A percentile compares a stretch with the other conserved stretches of the same genome.
phyloP scores from a whole-genome alignment of 2,113 vertebrate genomes.

The Cryptotis parvus region DNA sequence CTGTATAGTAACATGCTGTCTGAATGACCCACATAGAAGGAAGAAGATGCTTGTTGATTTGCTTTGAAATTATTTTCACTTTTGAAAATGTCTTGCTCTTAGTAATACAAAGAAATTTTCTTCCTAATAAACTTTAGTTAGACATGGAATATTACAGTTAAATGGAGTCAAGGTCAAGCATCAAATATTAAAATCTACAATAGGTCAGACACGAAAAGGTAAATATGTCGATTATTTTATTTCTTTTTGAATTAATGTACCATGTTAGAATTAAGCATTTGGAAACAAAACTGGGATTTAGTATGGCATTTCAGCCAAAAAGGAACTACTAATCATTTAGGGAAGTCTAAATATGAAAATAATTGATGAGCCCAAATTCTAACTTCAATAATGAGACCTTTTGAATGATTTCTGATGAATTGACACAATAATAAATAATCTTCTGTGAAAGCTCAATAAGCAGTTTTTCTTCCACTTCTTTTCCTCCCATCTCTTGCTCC shows the following conservation, averaged over 20 bases:
- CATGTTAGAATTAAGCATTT: not conserved
- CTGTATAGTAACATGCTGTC: no score
- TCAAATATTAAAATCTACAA: constrained; percentile 83
- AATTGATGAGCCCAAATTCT: constrained; percentile 22
- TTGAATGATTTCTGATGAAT: constrained; percentile 5
- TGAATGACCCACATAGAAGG: no score
- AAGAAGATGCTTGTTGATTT: no score
- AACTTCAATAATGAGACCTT: constrained; percentile 1
- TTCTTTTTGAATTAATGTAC: constrained; percentile 62
- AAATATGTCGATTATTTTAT: constrained; percentile 72
- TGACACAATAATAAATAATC: not conserved
- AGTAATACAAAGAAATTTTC: constrained; percentile 68
- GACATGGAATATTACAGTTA: constrained; percentile 95
- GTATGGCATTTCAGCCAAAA: not conserved
- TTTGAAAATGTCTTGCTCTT: no score
- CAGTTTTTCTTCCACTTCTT: not conserved
- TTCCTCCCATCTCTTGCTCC: no score
- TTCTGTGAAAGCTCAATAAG: no score
- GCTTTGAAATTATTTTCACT: no score
- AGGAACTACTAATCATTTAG: constrained; percentile 12
- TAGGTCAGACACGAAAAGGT: constrained; percentile 86
- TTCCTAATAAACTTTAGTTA: constrained; percentile 89
- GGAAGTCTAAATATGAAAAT: no score
- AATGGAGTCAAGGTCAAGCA: constrained; percentile 83
- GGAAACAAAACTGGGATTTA: not conserved